phyloP scores from a whole-genome alignment of 2,113 vertebrate species.

The Cyanistes caeruleus region DNA sequence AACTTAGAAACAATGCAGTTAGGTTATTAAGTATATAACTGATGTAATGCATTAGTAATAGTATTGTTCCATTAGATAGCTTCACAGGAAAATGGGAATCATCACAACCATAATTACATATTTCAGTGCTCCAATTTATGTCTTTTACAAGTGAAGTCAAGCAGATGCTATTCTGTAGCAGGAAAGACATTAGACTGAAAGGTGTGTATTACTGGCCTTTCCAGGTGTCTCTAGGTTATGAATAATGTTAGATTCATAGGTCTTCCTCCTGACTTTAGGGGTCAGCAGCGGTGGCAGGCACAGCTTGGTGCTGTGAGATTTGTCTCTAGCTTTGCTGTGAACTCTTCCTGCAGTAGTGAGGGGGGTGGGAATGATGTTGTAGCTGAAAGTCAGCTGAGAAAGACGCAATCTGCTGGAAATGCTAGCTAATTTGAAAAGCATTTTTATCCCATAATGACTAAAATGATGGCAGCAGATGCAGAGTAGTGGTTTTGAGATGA shows the following conservation, averaged over 20 bases:
- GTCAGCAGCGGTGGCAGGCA: not conserved
- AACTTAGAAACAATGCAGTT: not conserved
- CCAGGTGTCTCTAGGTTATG: not conserved
- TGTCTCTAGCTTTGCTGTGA: not conserved
- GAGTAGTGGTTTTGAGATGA: slow-evolving; percentile 21
- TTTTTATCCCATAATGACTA: slow-evolving; percentile 27
- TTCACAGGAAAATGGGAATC: not conserved
- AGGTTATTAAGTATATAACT: not conserved
- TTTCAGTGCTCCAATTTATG: not conserved
- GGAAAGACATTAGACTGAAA: not conserved
- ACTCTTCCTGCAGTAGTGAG: not conserved
- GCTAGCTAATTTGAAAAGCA: not conserved
- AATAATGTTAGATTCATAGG: not conserved
- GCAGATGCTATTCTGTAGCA: not conserved
- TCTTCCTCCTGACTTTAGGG: not conserved
- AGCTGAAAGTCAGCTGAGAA: not conserved
- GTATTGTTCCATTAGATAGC: not conserved
- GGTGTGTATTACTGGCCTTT: not conserved
- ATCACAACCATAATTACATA: not conserved
- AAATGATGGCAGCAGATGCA: not conserved
- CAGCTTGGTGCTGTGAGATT: not conserved
- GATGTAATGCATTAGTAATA: not conserved
- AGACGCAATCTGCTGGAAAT: slow-evolving; percentile 21
- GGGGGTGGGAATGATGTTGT: not conserved
- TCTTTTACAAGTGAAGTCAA: not conserved